phyloP scores from a whole-genome alignment of 2,113 vertebrate genomes.

The Pelvicachromis taeniatus region DNA sequence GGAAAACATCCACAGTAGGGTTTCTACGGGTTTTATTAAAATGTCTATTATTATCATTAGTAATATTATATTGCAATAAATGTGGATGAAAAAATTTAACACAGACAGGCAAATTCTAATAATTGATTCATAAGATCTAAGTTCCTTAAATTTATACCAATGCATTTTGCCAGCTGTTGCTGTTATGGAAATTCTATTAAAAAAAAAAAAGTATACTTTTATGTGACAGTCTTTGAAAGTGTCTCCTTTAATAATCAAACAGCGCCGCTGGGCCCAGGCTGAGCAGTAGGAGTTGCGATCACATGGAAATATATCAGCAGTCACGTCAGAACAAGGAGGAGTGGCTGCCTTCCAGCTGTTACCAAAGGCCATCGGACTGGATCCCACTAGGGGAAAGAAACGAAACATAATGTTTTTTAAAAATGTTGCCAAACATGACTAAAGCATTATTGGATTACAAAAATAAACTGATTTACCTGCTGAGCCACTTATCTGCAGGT shows the following conservation, averaged over 20 bases:
- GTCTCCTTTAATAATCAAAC: conserved; percentile 53
- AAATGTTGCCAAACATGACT: neutral
- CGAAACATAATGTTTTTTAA: neutral
- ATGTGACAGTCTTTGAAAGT: too few species aligned
- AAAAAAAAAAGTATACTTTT: too few species aligned
- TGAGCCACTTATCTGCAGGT: conserved; percentile 71
- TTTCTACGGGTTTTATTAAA: too few species aligned
- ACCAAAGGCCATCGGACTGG: conserved; percentile 72
- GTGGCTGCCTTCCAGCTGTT: conserved; percentile 80
- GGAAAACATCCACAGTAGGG: too few species aligned
- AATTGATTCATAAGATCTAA: too few species aligned
- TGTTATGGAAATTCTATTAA: too few species aligned
- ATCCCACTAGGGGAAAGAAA: neutral
- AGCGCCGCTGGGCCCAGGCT: conserved; percentile 74
- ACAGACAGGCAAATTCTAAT: too few species aligned
- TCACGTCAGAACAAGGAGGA: conserved; percentile 74
- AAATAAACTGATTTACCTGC: neutral
- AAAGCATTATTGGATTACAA: neutral
- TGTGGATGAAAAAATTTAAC: too few species aligned
- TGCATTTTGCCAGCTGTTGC: too few species aligned
- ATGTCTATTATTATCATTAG: too few species aligned
- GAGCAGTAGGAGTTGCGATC: conserved; percentile 79
- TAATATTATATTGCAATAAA: too few species aligned
- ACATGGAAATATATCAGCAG: conserved; percentile 74
- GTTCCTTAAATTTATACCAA: too few species aligned